Evolutionary conservation across 2,888 invertebrate genomes (phyloP), one percentile per base, ranked within the genome.

Genomic region (Coremacera marginata): DNA sequence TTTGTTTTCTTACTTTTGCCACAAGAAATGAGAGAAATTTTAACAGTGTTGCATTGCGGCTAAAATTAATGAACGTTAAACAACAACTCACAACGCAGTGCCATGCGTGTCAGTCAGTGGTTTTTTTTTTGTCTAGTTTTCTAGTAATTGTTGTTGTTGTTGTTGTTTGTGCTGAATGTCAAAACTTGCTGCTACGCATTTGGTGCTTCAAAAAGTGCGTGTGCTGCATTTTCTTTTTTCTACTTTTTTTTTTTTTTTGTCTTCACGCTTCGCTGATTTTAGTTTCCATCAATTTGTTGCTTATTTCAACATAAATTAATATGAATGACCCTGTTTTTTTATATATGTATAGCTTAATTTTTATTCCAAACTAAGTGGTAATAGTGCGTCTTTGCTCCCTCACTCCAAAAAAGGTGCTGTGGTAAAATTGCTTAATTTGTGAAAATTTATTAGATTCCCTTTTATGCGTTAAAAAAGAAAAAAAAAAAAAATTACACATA

Each of bases 181-280:
- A 37, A 31, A 7, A 37, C 37, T 49, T 73, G 62, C 62, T 73
- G 57, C 44, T 51, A 44, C 52, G 31, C 51, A 49, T 68, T 68
- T 70, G 9, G 16, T 31, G 31, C 5, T 3, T 19, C 8, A n/a
- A 51, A 70, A 31, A 70, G 51, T 70, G 70, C 70, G 70, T 70
- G 70, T 55, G 27, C 31, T 70, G 31, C 70, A 70, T 52, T 55
- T 52, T 16, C 1, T 14, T 52, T 16, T 2, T 5, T n/a, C 31
- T 34, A 3, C 1, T 31, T 25, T 70, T n/a, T 11, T 19, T 68
- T 22, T 2, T 25, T 19, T 68, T 22, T 2, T 25, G 8, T 22
- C n/a, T 22, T 49, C 19, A n/a, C 19, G 65, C 65, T 44, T 19
- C 19, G 55, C 25, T 70, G 51, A 57, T 25, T 52, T 19, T 37